Conservation (phyloP, 2,113 vertebrate species). For the Azemiops feae region DNA sequence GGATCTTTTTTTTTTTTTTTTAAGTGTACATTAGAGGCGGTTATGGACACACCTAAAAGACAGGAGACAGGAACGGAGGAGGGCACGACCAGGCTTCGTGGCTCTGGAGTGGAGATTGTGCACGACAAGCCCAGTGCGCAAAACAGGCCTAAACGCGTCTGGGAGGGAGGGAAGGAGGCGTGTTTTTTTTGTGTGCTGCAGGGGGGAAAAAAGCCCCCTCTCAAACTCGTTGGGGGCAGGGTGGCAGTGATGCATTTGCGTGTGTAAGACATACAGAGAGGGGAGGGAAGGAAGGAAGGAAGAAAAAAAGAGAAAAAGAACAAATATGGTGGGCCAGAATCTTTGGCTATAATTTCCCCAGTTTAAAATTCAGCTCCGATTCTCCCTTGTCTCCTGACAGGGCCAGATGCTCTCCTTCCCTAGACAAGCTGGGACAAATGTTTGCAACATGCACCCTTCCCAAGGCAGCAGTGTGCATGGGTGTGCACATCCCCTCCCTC, state of each 20-base stretch:
- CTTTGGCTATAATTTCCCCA: neutral
- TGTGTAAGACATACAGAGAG: neutral
- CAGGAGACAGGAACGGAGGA: neutral
- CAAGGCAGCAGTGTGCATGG: neutral
- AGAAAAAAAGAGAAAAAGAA: neutral
- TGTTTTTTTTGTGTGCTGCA: neutral
- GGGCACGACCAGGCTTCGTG: neutral
- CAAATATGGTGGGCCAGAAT: neutral
- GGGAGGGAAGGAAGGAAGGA: neutral
- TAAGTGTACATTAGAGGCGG: neutral
- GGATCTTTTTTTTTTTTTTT: neutral
- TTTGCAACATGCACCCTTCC: neutral
- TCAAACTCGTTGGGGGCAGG: neutral
- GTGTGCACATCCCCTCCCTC: neutral
- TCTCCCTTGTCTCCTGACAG: neutral
- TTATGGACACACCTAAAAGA: neutral
- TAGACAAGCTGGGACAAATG: neutral
- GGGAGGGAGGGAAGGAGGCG: neutral
- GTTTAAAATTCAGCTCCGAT: neutral
- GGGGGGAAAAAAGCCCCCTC: neutral
- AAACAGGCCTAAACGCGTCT: neutral
- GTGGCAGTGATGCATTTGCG: neutral
- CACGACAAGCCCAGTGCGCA: neutral
- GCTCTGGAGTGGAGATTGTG: neutral
- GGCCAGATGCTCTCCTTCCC: neutral